phyloP scores from a whole-genome alignment of 2,113 vertebrate species.

The Ammodramus savannarum region DNA sequence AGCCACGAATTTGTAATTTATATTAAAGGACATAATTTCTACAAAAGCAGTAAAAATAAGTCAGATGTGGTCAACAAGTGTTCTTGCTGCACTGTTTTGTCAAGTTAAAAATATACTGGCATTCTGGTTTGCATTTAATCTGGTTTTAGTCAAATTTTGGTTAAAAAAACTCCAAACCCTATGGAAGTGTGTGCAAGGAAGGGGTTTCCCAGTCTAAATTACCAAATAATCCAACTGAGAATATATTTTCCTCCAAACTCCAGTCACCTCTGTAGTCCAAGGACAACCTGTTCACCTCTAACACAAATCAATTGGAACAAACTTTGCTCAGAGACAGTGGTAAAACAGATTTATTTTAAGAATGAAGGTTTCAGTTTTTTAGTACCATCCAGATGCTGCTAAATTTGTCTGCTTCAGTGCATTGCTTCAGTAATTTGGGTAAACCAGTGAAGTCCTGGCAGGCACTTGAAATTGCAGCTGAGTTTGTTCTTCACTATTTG shows the following conservation, averaged over 20 bases:
- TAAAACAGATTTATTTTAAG: not conserved
- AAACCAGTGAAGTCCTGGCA: not conserved
- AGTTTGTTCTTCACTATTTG: not conserved
- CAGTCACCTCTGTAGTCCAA: not conserved
- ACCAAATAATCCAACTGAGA: not conserved
- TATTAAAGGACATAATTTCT: not conserved
- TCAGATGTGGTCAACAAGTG: not conserved
- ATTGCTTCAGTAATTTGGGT: not conserved
- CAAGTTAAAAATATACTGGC: not conserved
- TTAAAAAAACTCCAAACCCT: not conserved
- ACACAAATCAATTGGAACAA: not conserved
- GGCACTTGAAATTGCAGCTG: not conserved
- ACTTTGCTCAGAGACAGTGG: not conserved
- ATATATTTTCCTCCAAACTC: not conserved
- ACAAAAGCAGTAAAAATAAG: not conserved
- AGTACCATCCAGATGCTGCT: not conserved
- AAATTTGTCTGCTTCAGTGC: not conserved
- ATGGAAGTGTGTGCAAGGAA: not conserved
- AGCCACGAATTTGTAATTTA: not conserved
- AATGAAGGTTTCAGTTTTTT: not conserved
- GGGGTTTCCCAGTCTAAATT: not conserved
- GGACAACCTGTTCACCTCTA: not conserved
- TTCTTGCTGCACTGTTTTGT: not conserved
- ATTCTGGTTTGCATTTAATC: not conserved
- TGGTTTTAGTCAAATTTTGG: not conserved